Evolutionary conservation across 2,888 invertebrate species (phyloP).

Genomic region (Sabatieria punctata): DNA sequence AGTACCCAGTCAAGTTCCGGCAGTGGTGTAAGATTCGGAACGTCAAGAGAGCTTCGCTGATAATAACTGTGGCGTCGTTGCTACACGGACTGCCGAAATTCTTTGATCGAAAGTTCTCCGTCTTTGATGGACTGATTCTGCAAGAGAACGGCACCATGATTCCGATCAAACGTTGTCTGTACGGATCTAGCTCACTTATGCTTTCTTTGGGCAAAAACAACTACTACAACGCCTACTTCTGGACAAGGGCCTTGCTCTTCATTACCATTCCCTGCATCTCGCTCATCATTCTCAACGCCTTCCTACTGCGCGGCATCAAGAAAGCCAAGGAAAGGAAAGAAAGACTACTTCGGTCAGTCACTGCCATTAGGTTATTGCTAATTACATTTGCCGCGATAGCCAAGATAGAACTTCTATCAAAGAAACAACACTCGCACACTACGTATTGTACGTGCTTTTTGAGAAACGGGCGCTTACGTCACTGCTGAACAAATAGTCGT

Average conservation of each 20-base stretch:
- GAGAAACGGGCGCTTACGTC: too few relatives aligned
- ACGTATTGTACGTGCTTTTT: too few relatives aligned
- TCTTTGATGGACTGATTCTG: conserved; percentile 46
- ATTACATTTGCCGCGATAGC: too few relatives aligned
- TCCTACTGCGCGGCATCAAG: conserved; percentile 66
- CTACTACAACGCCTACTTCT: conserved; percentile 53
- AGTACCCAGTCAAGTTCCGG: not conserved
- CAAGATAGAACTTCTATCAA: too few relatives aligned
- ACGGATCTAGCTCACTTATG: too few relatives aligned
- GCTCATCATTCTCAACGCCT: conserved; percentile 66
- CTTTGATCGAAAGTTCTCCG: conserved; percentile 50
- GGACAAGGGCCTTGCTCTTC: conserved; percentile 75
- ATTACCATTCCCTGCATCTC: conserved; percentile 73
- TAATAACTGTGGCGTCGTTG: conserved; percentile 58
- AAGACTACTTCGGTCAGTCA: too few relatives aligned
- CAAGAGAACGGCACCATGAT: too few relatives aligned
- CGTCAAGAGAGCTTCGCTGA: conserved; percentile 47
- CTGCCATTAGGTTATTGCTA: too few relatives aligned
- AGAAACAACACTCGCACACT: too few relatives aligned
- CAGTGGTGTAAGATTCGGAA: conserved; percentile 44
- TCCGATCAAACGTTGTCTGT: too few relatives aligned
- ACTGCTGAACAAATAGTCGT: too few relatives aligned
- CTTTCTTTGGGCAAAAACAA: conserved; percentile 38
- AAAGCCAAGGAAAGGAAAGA: too few relatives aligned
- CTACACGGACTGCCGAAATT: conserved; percentile 66